Conservation (phyloP, 1,140 invertebrate genomes). For the Leptinotarsa undecemlineata region DNA sequence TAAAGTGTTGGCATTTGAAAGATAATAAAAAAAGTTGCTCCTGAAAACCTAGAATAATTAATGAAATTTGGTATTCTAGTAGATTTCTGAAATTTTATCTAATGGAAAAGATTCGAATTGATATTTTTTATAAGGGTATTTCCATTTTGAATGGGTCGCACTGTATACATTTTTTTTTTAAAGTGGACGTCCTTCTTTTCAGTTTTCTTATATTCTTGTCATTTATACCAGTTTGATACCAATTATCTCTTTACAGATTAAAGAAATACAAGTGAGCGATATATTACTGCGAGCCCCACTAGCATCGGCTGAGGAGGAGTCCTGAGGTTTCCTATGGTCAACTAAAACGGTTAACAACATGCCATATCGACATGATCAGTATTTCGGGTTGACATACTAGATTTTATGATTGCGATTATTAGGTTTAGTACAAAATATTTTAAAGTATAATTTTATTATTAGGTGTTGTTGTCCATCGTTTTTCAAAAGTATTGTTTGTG, state of each 20-base stretch:
- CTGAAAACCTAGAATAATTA: too few relatives aligned
- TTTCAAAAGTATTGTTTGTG: constrained; percentile 32
- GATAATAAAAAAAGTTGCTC: too few relatives aligned
- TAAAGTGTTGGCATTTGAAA: too few relatives aligned
- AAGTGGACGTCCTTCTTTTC: background rate
- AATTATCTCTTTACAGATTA: constrained; percentile 46
- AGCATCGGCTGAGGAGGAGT: constrained; percentile 48
- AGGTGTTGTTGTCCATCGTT: constrained; percentile 18
- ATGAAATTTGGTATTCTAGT: too few relatives aligned
- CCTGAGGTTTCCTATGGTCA: constrained; percentile 33
- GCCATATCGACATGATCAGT: constrained; percentile 44
- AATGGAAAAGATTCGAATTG: too few relatives aligned
- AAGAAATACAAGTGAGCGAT: constrained; percentile 48
- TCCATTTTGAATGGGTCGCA: too few relatives aligned
- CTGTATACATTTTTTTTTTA: too few relatives aligned
- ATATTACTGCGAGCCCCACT: constrained; percentile 46
- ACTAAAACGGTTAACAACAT: constrained; percentile 28
- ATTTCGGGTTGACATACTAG: constrained; percentile 35
- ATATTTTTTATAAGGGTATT: too few relatives aligned
- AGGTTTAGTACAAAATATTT: constrained; percentile 30
- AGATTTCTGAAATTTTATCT: too few relatives aligned
- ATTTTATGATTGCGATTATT: constrained; percentile 16
- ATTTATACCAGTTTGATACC: too few relatives aligned
- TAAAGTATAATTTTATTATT: constrained; percentile 19
- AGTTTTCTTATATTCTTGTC: background rate